Percentiles rank a stretch among this genome's conserved stretches.
Conservation (phyloP, 2,113 vertebrate species). For the Donacobius atricapilla region DNA sequence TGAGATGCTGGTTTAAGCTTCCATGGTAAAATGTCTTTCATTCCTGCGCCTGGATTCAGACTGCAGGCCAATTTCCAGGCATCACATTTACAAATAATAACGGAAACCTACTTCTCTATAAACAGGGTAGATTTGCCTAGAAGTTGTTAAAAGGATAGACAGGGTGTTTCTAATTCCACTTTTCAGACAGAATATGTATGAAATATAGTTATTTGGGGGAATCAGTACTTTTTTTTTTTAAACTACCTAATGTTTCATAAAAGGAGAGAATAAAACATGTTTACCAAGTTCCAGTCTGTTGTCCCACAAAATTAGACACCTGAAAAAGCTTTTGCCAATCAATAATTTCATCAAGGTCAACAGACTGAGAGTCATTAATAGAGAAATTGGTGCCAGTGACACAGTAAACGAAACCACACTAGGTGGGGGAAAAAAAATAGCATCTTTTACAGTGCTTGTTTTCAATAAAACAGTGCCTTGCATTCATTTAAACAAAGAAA, state of each 20-base stretch:
- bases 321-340: neutral
- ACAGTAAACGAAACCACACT: neutral
- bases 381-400: neutral
- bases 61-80: neutral
- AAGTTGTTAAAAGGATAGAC: neutral
- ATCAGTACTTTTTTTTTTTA: neutral
- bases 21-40: neutral
- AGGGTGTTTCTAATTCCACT: neutral
- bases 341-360: neutral
- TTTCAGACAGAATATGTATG: neutral
- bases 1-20: neutral
- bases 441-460: neutral
- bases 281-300: neutral
- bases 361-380: neutral
- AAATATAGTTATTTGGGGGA: neutral
- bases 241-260: neutral
- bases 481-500: neutral
- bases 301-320: neutral
- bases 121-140: neutral
- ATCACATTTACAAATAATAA: neutral
- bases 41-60: neutral
- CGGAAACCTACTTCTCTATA: neutral
- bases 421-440: accelerated
- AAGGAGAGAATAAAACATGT: neutral
- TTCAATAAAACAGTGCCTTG: neutral